Base-by-base conservation (phyloP, 2,888 invertebrate species). In the Brenthis daphne region DNA sequence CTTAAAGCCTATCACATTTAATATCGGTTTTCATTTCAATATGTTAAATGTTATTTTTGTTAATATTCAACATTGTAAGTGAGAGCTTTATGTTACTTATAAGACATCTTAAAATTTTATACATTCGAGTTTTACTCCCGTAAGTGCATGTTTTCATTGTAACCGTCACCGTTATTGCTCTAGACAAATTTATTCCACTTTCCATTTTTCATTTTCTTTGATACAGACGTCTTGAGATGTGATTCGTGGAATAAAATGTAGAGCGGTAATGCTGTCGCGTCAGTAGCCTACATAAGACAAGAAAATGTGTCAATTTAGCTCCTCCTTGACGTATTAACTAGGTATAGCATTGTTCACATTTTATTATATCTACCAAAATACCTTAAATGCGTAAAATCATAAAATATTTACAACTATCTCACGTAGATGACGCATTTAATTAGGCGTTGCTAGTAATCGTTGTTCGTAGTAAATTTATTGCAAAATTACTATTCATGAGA, bases 171-270 rank as follows among this genome's bases (percentile, higher is more conserved):
- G 88, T 87, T 87, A 87, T 76, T 79, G 79, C 82, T 80, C 86
- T 87, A 86, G 85, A 87, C 88, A 82, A 89, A 89, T 88, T 86
- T 82, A 89, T 86, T 89, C 88, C 90, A 91, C 91, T 92, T 92
- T 92, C 90, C 89, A 90, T 91, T 92, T 91, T 91, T 88, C 89
- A 87, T 90, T 89, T 89, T 86, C 85, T 89, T 84, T 78, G 81
- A 84, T 82, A 79, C 78, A 81, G 81, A 82, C 84, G 82, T 82
- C 78, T 79, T 82, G 81, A 85, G 81, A 82, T 81, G 83, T 85
- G 85, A 82, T 89, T 89, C 84, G 85, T 83, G 82, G 83, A 87
- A 87, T 81, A 77, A 82, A 82, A 89, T 85, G 84, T 87, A 75
- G 84, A 84, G 75, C 84, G 79, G 77, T 82, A 83, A 85, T 84